Base-by-base conservation (phyloP, 2,797 vertebrate species). In the Chelonia mydas region DNA sequence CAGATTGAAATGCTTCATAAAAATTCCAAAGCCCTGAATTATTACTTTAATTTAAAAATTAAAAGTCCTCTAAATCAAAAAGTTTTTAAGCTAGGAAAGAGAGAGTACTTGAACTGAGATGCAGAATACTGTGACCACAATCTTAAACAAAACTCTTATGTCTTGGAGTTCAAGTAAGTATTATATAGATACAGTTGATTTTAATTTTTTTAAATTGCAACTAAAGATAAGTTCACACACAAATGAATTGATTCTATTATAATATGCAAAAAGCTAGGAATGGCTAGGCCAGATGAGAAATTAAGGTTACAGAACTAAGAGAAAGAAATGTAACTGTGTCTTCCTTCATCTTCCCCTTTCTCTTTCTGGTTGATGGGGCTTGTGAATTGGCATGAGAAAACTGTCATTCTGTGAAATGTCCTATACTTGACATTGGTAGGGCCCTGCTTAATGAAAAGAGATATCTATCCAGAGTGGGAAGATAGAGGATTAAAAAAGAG, bases 371-470 rank as follows among this genome's bases (percentile, higher is more conserved):
- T 97, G 82, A 95, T 92, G 90, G 95, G 82, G 82, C 85, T 93
- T 78, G 93, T 90, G 93, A 97, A 95, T 84, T 92, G 92, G 91
- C 94, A 93, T 86, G 96, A 97, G 96, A 97, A 97, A 94, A 83
- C 84, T 94, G 81, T 95, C 88, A 96, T 79, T 96, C 95, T 97
- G 85, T 89, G 90, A 89, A 84, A 53, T 93, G 83, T 95, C 50
- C 21, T 97, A n/a, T 93, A 81, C 89, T 87, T 96, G 98, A 95
- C 90, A 72, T 61, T 97, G 95, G 85, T 92, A 93, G 84, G 59
- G 86, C 81, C 61, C 92, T 87, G 80, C 53, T 51, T 87, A 96
- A 95, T 25, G 11, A 59, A 84, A 28, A 87, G 61, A 86, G 53
- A 50, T 6, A 82, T 76, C 72, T 47, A 45, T 47, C 72, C 33